Evolutionary conservation across 2,113 vertebrate genomes (phyloP).

Genomic region (Myotis brandtii): DNA sequence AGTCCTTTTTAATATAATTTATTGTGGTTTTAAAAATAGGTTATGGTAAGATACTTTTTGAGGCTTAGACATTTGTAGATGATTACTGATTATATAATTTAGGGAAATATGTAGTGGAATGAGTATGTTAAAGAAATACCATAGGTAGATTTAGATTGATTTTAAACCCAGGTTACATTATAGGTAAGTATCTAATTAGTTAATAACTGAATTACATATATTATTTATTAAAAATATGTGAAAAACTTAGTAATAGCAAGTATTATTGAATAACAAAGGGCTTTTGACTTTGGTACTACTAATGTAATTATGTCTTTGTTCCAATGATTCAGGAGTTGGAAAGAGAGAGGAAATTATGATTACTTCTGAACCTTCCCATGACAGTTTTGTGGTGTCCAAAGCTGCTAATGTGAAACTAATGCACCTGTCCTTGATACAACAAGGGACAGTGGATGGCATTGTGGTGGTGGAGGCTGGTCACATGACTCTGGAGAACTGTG

Average conservation of each 20-base stretch:
- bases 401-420: constrained; percentile 77
- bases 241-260: background rate
- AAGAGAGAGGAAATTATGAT: constrained; percentile 81
- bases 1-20: background rate
- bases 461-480: constrained; percentile 84
- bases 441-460: constrained; percentile 79
- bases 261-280: constrained; percentile 28
- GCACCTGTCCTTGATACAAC: constrained; percentile 80
- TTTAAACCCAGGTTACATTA: background rate
- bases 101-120: background rate
- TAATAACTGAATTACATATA: background rate
- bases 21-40: background rate
- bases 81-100: background rate
- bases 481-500: constrained; percentile 83
- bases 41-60: background rate
- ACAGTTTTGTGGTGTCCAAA: constrained; percentile 83
- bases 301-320: constrained; percentile 56
- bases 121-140: background rate
- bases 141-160: background rate
- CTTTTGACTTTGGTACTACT: constrained; percentile 7
- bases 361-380: constrained; percentile 75
- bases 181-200: constrained; percentile 13
- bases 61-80: constrained; percentile 13
- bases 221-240: constrained; percentile 1
- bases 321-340: constrained; percentile 75